Base-by-base conservation (phyloP, 2,888 invertebrate species). In the Harpalus rubripes region DNA sequence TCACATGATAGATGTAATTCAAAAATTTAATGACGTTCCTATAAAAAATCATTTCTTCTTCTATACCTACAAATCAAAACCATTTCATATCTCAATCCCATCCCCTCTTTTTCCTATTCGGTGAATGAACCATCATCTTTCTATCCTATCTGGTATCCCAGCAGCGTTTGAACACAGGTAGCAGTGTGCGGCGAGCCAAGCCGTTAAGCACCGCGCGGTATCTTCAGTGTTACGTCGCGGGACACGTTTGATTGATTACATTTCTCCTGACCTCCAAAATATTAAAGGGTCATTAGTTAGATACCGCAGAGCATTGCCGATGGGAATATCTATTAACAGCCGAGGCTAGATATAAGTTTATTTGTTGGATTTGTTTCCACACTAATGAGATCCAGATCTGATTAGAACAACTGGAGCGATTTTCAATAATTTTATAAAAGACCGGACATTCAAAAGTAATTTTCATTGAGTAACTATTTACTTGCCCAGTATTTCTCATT, bases 221-320 rank as follows among this genome's bases (percentile, higher is more conserved):
- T 74, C 72, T 74, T 18, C 72, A n/a, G 15, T 59, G 59, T 18
- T 59, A 12, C 63, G 72, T 80, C 80, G 32, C 63, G 18, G 44
- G 61, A 80, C 80, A 81, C 41, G 22, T 81, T 81, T 81, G 81
- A 81, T 81, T 81, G 81, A 81, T 81, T 68, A 81, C 56, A 26
- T 63, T 32, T 44, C 41, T 12, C 7, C 41, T 56, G 81, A 63
- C 81, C 81, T 63, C 81, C 68, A 81, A 81, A 65, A 68, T 81
- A 78, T 78, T 78, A 78, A 78, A 78, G 78, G 78, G 78, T 78
- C 78, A 78, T 78, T 78, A 78, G 78, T 78, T 78, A 78, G 78
- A 78, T 78, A 78, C 56, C 78, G 78, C 16, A 44, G 72, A 74
- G 44, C 44, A 32, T 0, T 65, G 59, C 63, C 12, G 63, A 78